Percentiles rank a stretch among this genome's conserved stretches.
Evolutionary conservation across 2,113 vertebrate genomes (phyloP).

Genomic region (Crotophaga sulcirostris): DNA sequence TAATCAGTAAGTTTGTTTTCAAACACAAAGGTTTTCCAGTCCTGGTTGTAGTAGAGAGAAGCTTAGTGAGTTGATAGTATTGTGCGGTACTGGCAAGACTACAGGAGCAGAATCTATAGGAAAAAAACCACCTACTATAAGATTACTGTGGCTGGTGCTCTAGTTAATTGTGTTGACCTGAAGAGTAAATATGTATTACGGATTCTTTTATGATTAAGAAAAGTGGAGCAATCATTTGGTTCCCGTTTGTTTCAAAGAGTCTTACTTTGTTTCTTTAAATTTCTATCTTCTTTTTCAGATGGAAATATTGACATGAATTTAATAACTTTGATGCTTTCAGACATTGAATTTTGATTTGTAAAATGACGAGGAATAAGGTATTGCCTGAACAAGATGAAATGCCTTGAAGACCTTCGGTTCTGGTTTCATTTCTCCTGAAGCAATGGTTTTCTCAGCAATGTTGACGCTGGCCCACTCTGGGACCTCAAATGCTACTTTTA

Average conservation of each 20-base stretch:
- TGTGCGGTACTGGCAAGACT: neutral
- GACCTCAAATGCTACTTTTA: conserved; percentile 75
- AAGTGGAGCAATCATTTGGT: neutral
- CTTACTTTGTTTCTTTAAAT: neutral
- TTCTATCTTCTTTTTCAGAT: conserved; percentile 65
- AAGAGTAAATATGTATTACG: neutral
- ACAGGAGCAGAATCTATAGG: neutral
- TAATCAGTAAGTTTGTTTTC: neutral
- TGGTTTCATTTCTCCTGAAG: conserved; percentile 52
- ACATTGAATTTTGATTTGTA: conserved; percentile 15
- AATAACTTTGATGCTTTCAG: conserved; percentile 53
- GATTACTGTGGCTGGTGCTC: neutral
- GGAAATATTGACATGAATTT: conserved; percentile 46
- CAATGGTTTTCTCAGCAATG: conserved; percentile 83
- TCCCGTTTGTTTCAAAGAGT: neutral
- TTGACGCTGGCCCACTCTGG: conserved; percentile 74
- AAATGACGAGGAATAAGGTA: conserved; percentile 38
- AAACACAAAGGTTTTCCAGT: neutral
- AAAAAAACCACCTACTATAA: neutral
- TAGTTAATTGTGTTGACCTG: neutral
- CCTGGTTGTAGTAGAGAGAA: neutral
- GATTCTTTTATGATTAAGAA: neutral
- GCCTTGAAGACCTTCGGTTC: conserved; percentile 56
- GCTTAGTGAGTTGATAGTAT: neutral
- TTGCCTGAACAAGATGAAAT: conserved; percentile 61